phyloP scores from a whole-genome alignment of 2,113 vertebrate genomes.

The Andinoacara biseriatus region DNA sequence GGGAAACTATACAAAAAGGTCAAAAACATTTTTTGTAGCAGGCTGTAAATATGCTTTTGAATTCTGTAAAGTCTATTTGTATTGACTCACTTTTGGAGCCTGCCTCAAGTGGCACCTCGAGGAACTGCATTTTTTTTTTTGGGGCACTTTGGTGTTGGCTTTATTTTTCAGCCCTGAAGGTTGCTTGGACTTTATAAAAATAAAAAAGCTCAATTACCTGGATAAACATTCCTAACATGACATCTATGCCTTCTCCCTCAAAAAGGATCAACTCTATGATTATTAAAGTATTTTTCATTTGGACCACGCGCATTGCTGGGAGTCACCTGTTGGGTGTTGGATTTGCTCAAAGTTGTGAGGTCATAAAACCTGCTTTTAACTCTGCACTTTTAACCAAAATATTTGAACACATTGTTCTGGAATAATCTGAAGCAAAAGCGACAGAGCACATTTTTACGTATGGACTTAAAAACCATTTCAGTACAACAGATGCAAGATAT shows the following conservation, averaged over 20 bases:
- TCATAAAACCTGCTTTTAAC: not conserved
- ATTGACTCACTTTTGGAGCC: not conserved
- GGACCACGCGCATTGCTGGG: not conserved
- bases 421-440: not conserved
- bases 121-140: not conserved
- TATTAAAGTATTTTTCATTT: not conserved
- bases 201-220: rapidly evolving
- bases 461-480: not conserved
- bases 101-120: not conserved
- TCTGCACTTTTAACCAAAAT: not conserved
- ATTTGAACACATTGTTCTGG: not conserved
- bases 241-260: not conserved
- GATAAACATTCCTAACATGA: not conserved
- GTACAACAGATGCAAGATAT: not conserved
- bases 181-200: not conserved
- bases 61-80: not conserved
- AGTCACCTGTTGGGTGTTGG: not conserved
- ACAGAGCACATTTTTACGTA: not conserved
- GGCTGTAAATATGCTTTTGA: not conserved
- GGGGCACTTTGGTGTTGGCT: not conserved
- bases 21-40: not conserved
- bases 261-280: rapidly evolving
- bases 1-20: too few species aligned
- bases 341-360: not conserved
- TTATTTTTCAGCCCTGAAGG: not conserved